Conservation (phyloP, 2,797 vertebrate species). For the Rhynchotus rufescens region DNA sequence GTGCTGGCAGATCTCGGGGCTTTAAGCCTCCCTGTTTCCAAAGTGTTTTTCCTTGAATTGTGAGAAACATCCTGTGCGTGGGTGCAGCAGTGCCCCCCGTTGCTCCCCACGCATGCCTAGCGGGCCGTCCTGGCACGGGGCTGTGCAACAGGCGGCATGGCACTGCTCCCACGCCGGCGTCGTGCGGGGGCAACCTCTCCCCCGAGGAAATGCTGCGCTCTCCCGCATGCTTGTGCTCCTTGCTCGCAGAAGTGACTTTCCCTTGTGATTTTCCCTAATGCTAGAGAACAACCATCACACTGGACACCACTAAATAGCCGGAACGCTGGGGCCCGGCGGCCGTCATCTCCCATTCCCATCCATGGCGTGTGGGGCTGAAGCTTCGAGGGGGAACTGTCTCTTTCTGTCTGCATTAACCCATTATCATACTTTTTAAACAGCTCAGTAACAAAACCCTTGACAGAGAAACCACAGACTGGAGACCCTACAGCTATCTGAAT, state of each 20-base stretch:
- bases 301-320: neutral
- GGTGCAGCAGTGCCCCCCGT: neutral
- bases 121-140: too few species aligned
- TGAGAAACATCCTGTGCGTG: neutral
- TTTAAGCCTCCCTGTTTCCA: neutral
- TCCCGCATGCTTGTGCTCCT: slow-evolving; percentile 55
- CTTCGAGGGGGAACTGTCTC: slow-evolving; percentile 54
- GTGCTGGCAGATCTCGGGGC: neutral
- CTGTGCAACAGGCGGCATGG: neutral
- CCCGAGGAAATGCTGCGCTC: neutral
- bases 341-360: neutral
- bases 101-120: neutral
- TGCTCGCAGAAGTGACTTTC: slow-evolving; percentile 35
- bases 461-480: slow-evolving; percentile 91
- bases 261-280: slow-evolving; percentile 62
- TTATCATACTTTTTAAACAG: slow-evolving; percentile 83
- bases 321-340: neutral
- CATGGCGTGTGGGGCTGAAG: slow-evolving; percentile 2
- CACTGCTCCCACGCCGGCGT: neutral
- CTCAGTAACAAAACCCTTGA: slow-evolving; percentile 84
- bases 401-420: slow-evolving; percentile 68
- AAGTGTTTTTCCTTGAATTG: slow-evolving; percentile 68
- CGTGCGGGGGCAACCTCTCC: rapidly evolving
- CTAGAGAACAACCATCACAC: neutral
- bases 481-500: slow-evolving; percentile 93